Base-by-base conservation (phyloP, 2,113 vertebrate genomes). In the Ardeotis arabs region DNA sequence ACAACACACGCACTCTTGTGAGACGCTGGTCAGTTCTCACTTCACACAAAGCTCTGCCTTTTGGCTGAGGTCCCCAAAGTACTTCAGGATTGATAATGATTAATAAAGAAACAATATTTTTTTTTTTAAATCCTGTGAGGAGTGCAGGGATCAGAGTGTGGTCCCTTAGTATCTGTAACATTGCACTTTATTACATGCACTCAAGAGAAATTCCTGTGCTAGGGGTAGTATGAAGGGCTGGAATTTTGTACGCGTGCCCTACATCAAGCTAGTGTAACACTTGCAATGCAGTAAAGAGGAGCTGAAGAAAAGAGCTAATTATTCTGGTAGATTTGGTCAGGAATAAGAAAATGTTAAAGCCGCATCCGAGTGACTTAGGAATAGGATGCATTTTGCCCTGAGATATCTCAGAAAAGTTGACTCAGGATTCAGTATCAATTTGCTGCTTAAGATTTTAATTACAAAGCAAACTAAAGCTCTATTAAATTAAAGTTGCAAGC, bases 401-500 rank as follows among this genome's bases (percentile, higher is more conserved):
- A 89, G 86, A 39, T 64, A 74, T 41, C 92, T 93, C 78, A 74
- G 89, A 60, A 84, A 94, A 93, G 79, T 95, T 96, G 92, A 87
- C 82, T 95, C 69, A 52, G 74, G 69, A 88, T 91, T 86, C 58
- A 63, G 67, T 74, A 90, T 50, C 92, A 92, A 83, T 97, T 94
- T 95, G 52, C 92, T 92, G 80, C 79, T 11, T 87, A 84, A 88
- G 83, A 90, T 94, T 95, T 96, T 97, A 94, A 95, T 97, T 95
- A 89, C 89, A 96, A 93, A 96, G 82, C 89, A 95, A 92, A 94
- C 64, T 79, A 95, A 93, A 74, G 76, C 70, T 73, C 89, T 94
- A 95, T 97, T 97, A 90, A 93, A 96, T 97, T 95, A 84, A 95
- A 93, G 84, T 97, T 93, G 91, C 83, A 83, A 93, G 70, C 60